Evolutionary conservation across 2,797 vertebrate genomes (phyloP).

Genomic region (Aeoliscus strigatus): DNA sequence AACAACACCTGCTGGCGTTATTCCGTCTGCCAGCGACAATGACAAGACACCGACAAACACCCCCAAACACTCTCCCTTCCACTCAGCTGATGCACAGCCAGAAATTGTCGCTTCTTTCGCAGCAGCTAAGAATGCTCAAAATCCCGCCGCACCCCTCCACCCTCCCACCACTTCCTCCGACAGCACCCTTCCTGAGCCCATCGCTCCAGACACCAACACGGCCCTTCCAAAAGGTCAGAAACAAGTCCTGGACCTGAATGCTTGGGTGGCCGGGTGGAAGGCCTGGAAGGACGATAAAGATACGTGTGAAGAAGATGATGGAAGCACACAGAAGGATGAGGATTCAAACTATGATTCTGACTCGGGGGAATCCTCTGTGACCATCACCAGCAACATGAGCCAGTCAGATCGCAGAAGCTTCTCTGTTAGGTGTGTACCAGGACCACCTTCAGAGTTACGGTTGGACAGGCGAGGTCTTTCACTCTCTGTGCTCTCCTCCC

Average conservation of each 20-base stretch:
- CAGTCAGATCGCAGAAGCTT: constrained; percentile 72
- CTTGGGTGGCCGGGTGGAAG: constrained; percentile 60
- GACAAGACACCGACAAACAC: constrained; percentile 65
- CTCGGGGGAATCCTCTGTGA: constrained; percentile 75
- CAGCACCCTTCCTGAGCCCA: constrained; percentile 14
- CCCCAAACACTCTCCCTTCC: constrained; percentile 29
- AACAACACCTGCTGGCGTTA: not conserved
- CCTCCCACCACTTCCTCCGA: constrained; percentile 5
- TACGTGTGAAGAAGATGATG: constrained; percentile 62
- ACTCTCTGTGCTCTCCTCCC: not conserved
- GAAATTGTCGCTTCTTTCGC: not conserved
- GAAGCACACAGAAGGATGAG: constrained; percentile 67
- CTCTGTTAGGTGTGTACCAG: constrained; percentile 70
- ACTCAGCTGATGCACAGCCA: constrained; percentile 7
- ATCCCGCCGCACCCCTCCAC: not conserved
- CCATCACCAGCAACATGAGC: constrained; percentile 75
- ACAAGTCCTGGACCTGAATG: constrained; percentile 30
- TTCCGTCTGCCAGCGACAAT: constrained; percentile 36
- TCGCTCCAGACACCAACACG: constrained; percentile 15
- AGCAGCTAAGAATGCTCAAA: not conserved
- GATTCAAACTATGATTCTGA: constrained; percentile 77
- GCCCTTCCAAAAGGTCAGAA: constrained; percentile 23
- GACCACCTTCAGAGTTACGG: not conserved
- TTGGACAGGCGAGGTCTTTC: not conserved
- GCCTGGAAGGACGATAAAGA: constrained; percentile 45